Base-by-base conservation (phyloP, 2,888 invertebrate genomes). In the Pterostichus niger region DNA sequence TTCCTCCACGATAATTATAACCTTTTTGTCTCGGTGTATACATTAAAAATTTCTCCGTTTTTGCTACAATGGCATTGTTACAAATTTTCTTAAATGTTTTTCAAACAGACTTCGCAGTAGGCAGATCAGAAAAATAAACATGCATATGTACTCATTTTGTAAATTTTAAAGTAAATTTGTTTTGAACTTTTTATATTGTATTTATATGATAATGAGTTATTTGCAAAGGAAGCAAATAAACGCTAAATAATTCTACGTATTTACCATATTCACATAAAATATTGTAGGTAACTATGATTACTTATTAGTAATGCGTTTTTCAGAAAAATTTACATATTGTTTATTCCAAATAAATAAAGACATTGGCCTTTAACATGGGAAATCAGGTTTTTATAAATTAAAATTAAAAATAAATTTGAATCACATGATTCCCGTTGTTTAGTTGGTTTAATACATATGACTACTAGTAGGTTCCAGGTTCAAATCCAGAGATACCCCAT, bases 1-100 rank as follows among this genome's bases (percentile, higher is more conserved):
- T 59, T 59, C 59, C 31, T 59, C 49, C 31, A 31, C 11, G 11
- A 31, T 31, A 59, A 59, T 59, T 59, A 31, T 3, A 10, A 59
- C 17, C 24, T 31, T 59, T 31, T 11, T 59, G 24, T 59, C 59
- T 31, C 31, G 56, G 24, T 56, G 13, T 31, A 17, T 59, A 31
- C 31, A 11, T 59, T 31, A 59, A 59, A 31, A n/a, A 7, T 68
- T 68, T 68, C 13, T 68, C 40, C n/a, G 68, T 68, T 35, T 40
- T 68, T 68, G 24, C 68, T 68, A 13, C 17, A 40, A 10, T 59
- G 59, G 59, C 59, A 40, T 68, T 68, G 68, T 68, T 17, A 68
- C 9, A 35, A 35, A 68, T 68, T 59, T 68, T 40, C 68, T n/a
- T 10, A 68, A 68, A 68, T 68, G 40, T 49, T 49, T 13, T 49